Base-by-base conservation (phyloP, 2,113 vertebrate species). In the Xenopus laevis region DNA sequence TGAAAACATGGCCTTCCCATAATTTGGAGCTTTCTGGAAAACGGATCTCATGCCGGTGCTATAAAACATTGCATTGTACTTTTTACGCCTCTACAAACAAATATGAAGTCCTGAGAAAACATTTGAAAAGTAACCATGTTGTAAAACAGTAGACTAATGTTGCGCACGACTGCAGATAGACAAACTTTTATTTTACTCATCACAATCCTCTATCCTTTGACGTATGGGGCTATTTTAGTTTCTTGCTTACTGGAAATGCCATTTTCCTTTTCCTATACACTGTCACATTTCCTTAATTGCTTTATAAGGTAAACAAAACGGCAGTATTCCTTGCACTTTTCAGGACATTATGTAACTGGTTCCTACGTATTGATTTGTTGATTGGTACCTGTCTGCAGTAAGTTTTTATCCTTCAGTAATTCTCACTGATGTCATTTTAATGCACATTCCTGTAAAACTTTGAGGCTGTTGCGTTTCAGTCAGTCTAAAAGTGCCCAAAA, bases 361-460 rank as follows among this genome's bases (percentile, higher is more conserved):
- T 87, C 87, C 83, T 83, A 79, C 23, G n/a, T 85, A 87, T 86
- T 87, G 86, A 85, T 88, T 87, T 80, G 83, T 87, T 83, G 80
- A 85, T 86, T 80, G 82, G 82, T 84, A 86, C 82, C 84, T 83
- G 82, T 84, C 83, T 85, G 72, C 76, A 81, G 71, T 71, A 61
- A 58, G 20, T 46, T 80, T 83, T 83, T 81, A 79, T 73, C 71
- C 63, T 79, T 81, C 79, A 82, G 83, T 83, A 83, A 78, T 73
- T 18, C 62, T 84, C 83, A 88, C 88, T 86, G 86, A 88, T 83
- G 81, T 82, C 79, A 77, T 87, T 63, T 87, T 86, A 87, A 88
- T 89, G 84, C 81, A 82, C 81, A 82, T 89, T 89, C 86, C 86
- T 88, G 84, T 87, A 87, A 71, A 89, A 84, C 83, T 83, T 81